Evolutionary conservation across 1,140 invertebrate genomes (phyloP).

Genomic region (Trypoxylus dichotomus): DNA sequence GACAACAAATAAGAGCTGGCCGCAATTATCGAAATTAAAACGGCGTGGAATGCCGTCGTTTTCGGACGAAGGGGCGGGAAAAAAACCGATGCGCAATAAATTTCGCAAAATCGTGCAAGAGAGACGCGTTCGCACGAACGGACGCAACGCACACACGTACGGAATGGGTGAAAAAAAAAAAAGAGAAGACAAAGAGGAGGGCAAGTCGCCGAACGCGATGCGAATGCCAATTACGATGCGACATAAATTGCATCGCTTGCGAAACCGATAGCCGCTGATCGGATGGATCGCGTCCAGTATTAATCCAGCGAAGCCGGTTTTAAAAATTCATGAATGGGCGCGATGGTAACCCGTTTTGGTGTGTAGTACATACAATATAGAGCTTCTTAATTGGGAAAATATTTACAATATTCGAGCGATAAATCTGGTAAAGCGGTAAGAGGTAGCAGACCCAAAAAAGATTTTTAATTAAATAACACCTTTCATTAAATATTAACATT

Average conservation of each 20-base stretch:
- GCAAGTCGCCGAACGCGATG: neutral
- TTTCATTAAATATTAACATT: no score
- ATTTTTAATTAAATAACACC: no score
- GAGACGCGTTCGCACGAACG: neutral
- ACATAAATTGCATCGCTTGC: neutral
- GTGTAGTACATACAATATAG: no score
- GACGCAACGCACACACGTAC: neutral
- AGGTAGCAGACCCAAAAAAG: no score
- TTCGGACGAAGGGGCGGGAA: neutral
- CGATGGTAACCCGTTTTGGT: no score
- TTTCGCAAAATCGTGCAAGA: neutral
- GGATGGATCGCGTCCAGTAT: neutral
- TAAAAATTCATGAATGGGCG: slow-evolving; percentile 11
- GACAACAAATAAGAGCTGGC: neutral
- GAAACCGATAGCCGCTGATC: neutral
- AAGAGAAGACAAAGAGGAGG: neutral
- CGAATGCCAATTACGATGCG: slow-evolving; percentile 4
- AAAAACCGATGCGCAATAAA: neutral
- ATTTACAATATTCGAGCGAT: neutral
- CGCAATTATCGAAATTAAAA: slow-evolving; percentile 16
- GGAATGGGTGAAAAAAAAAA: neutral
- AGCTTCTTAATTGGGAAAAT: neutral
- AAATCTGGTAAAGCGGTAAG: neutral
- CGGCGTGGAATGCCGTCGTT: neutral
- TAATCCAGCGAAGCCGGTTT: neutral